Base-by-base conservation (phyloP, 2,888 invertebrate species). In the Omphaloscelis lunosa region DNA sequence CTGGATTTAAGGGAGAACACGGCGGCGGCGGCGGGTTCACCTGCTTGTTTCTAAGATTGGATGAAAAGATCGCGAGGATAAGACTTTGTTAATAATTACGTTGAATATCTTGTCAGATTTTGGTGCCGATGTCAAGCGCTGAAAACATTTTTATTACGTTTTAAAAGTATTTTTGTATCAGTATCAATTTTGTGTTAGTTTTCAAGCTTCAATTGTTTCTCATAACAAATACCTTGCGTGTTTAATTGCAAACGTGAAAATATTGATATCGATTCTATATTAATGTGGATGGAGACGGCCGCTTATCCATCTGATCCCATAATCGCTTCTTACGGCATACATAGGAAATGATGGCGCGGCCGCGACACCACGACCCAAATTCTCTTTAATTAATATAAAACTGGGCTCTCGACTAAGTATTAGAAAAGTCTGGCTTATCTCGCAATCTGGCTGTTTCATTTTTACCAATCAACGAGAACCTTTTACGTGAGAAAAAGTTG, bases 261-360 rank as follows among this genome's bases (percentile, higher is more conserved):
- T 63, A 78, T 78, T 69, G 68, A 45, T n/a, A 78, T 69, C 41
- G 34, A 45, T 68, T 68, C 68, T 70, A 29, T 78, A 68, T 78
- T 34, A 65, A 78, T 51, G 51, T 41, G 3, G 51, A 15, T 34
- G 67, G 67, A 63, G 23, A 3, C 41, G 48, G 65, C 27, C 17
- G 12, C 27, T 39, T 39, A 65, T 70, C 58, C 29, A 79, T 79
- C 29, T 65, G 84, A 79, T 79, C 63, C 79, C 80, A 53, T 79
- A 83, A 80, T 80, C 79, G 48, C 79, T 70, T 56, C 53, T 59
- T 20, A 65, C 45, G 45, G 65, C 79, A 66, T 53, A 79, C 84
- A 59, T 56, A 53, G 59, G 53, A 34, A 45, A 56, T 61, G 17
- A 65, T 56, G 53, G 70, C 39, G 59, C 9, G 15, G 20, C 20